Evolutionary conservation across 2,797 vertebrate species (phyloP), one percentile per base, ranked within the genome.

Genomic region (Lindbergichthys nudifrons): DNA sequence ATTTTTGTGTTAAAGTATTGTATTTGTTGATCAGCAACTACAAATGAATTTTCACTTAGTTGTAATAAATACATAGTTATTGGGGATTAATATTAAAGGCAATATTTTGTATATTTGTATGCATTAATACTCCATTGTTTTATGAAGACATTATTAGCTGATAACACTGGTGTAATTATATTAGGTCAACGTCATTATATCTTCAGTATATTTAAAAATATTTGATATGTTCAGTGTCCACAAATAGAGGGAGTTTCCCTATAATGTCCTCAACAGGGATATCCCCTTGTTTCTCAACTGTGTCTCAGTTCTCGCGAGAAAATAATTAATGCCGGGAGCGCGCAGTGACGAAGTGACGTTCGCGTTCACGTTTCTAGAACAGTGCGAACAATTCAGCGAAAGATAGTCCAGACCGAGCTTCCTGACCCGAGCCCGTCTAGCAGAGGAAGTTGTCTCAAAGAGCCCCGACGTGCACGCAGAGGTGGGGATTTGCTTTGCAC

Each of bases 261-360:
- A 56, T 65, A 14, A 2, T 10, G 26, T 19, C 36, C 36, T 39
- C 59, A 19, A 15, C 6, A 2, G 13, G 87, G 79, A 72, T 66
- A 85, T 77, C 73, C 85, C 85, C 50, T 8, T 21, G n/a, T 80
- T 74, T 79, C 53, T 14, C 36, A 58, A 50, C 3, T 13, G 14
- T 12, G 2, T 10, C 14, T 0, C 2, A 66, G 14, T 18, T 94
- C 89, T 91, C 94, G 94, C 94, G 94, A 93, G 77, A 92, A 45
- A 10, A 53, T 12, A 32, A 4, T 19, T 12, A 2, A 0, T 6
- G 3, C 1, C 72, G 54, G 47, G 79, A 70, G 69, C 85, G 86
- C 79, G 83, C 79, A 16, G 63, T 65, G 79, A 89, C 87, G 85
- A 42, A 15, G 7, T 1, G 26, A 78, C 81, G 87, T 88, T 23